These are phyloP conservation scores for Leptopterna dolabrata DNA, from an alignment of 2,888 invertebrate species.

Conservation along the genomic window DNA sequence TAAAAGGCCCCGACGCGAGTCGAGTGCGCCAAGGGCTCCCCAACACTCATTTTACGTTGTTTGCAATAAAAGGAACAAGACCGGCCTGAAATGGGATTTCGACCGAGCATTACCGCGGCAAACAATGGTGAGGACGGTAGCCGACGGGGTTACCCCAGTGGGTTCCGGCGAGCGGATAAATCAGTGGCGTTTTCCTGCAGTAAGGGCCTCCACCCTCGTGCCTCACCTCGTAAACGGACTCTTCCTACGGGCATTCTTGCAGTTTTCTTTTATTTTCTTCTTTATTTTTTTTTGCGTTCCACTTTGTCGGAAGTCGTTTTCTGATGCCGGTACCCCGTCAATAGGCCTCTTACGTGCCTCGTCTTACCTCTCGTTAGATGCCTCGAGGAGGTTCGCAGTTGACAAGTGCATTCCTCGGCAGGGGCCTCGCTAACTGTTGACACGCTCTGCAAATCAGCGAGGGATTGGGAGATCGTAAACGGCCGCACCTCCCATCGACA, in stretches of 20 bases:
- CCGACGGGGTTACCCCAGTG: constrained; percentile 7
- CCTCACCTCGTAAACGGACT: constrained; percentile 37
- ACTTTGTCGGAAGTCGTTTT: constrained; percentile 24
- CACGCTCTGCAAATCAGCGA: constrained; percentile 32
- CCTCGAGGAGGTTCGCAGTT: constrained; percentile 4
- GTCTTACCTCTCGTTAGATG: background rate
- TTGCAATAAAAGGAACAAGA: constrained; percentile 37
- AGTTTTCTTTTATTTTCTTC: background rate
- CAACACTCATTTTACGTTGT: constrained; percentile 5
- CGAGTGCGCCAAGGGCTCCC: background rate
- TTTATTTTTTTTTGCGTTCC: background rate
- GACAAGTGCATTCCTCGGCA: constrained; percentile 31
- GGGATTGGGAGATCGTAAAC: background rate
- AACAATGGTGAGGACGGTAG: constrained; percentile 32
- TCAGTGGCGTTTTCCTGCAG: background rate
- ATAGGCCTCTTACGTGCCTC: constrained; percentile 1
- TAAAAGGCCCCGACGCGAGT: constrained; percentile 22
- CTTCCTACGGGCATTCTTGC: constrained; percentile 9
- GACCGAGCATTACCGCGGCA: constrained; percentile 13
- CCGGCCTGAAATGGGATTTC: background rate
- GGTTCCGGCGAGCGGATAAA: constrained; percentile 10
- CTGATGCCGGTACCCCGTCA: background rate
- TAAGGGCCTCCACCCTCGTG: background rate
- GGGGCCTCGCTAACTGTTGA: constrained; percentile 34
- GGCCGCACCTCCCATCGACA: background rate